Evolutionary conservation across 2,797 vertebrate genomes (phyloP).

Genomic region (Diplodus sargus): DNA sequence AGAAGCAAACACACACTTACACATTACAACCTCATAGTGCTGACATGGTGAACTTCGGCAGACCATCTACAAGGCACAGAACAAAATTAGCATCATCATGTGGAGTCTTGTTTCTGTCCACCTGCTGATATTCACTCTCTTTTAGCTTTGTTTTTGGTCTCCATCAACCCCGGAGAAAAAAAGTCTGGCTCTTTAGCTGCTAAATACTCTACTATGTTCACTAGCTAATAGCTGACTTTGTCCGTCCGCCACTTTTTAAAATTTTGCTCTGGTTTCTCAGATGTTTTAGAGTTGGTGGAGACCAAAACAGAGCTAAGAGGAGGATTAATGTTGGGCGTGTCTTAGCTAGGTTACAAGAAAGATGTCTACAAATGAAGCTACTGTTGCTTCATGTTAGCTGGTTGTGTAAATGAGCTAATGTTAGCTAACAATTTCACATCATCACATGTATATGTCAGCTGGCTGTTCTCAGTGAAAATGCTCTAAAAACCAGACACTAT

Average conservation of each 20-base stretch:
- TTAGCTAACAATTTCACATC: too few relatives aligned
- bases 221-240: not conserved
- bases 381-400: too few relatives aligned
- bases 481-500: not conserved
- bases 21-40: not conserved
- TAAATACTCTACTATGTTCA: not conserved
- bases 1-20: not conserved
- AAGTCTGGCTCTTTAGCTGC: not conserved
- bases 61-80: not conserved
- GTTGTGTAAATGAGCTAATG: too few relatives aligned
- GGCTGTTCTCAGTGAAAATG: not conserved
- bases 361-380: too few relatives aligned
- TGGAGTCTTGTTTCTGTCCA: not conserved
- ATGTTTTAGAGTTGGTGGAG: too few relatives aligned
- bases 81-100: not conserved
- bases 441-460: too few relatives aligned
- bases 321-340: too few relatives aligned
- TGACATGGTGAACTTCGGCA: not conserved
- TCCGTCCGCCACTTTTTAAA: not conserved
- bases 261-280: not conserved
- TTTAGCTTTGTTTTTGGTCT: not conserved
- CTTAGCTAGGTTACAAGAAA: too few relatives aligned
- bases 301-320: too few relatives aligned
- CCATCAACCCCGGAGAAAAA: not conserved
- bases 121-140: not conserved